Conservation (phyloP, 2,113 vertebrate species). For the Indicator indicator region DNA sequence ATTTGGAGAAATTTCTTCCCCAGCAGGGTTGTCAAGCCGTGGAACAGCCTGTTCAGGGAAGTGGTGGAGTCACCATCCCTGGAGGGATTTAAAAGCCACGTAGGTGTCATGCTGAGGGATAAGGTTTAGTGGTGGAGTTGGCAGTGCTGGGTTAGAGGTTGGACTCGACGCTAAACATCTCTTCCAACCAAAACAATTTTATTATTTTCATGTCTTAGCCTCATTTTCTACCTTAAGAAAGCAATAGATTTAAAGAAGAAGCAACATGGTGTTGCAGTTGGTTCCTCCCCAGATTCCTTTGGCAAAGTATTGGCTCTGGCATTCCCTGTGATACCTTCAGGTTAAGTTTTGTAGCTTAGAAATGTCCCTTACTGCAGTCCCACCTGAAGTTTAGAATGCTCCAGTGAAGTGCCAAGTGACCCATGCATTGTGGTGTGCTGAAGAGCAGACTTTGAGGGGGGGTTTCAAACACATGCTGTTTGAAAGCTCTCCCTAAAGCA, state of each 20-base stretch:
- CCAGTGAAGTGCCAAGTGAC: not conserved
- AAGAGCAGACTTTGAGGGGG: not conserved
- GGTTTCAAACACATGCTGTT: not conserved
- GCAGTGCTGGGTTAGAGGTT: not conserved
- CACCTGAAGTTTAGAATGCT: not conserved
- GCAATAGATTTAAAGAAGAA: not conserved
- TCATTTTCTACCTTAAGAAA: not conserved
- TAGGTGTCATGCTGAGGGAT: not conserved
- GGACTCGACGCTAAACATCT: not conserved
- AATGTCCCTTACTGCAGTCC: not conserved
- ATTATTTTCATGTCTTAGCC: not conserved
- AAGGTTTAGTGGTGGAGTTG: not conserved
- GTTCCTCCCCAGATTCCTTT: not conserved
- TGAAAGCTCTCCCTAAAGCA: not conserved
- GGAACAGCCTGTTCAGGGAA: not conserved
- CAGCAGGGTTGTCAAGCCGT: not conserved
- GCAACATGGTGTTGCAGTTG: not conserved
- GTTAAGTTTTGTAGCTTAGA: not conserved
- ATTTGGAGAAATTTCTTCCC: not conserved
- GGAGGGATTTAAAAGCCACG: not conserved
- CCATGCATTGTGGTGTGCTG: not conserved
- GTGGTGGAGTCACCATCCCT: not conserved
- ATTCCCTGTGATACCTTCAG: not conserved
- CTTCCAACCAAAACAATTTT: not conserved
- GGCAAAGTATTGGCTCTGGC: not conserved